phyloP scores from a whole-genome alignment of 1,140 invertebrate species.

The Pissodes strobi region DNA sequence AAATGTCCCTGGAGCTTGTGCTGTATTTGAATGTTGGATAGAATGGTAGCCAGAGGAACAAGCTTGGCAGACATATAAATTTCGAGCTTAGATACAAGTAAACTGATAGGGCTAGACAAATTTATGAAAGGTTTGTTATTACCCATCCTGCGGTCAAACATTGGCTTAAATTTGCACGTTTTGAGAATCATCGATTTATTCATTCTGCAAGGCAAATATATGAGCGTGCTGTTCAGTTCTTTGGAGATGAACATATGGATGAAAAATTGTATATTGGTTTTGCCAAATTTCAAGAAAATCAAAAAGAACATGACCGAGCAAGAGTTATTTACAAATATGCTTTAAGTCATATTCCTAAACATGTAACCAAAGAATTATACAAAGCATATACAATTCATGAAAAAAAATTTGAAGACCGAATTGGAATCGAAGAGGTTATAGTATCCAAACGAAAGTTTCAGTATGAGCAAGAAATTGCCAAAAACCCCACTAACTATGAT shows the following conservation, averaged over 20 bases:
- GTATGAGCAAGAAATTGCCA: conserved; percentile 93
- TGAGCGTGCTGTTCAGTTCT: conserved; percentile 96
- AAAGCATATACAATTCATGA: conserved; percentile 99
- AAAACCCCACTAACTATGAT: conserved; percentile 97
- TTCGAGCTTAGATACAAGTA: conserved; percentile 98
- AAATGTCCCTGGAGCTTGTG: conserved; percentile 83
- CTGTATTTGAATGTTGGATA: conserved; percentile 99
- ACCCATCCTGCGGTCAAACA: conserved; percentile 96
- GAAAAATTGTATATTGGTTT: conserved; percentile 96
- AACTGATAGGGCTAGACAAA: conserved; percentile 87
- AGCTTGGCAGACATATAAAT: conserved; percentile 99
- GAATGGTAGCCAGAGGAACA: conserved; percentile 99
- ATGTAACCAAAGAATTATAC: conserved; percentile 92
- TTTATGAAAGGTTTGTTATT: conserved; percentile 94
- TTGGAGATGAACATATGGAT: conserved; percentile 94
- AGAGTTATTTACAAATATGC: conserved; percentile 98
- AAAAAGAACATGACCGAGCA: conserved; percentile 97
- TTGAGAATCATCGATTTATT: conserved; percentile 94
- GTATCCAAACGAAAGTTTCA: conserved; percentile 95
- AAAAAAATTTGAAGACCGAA: conserved; percentile 97
- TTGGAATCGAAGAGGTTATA: conserved; percentile 97
- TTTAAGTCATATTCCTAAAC: conserved; percentile 92
- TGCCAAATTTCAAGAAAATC: conserved; percentile 98
- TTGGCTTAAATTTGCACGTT: conserved; percentile 96
- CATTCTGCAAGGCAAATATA: conserved; percentile 87